These are phyloP conservation scores for Epiperipatus broadwayi DNA, from an alignment of 2,888 invertebrate genomes.

Conservation along the genomic window DNA sequence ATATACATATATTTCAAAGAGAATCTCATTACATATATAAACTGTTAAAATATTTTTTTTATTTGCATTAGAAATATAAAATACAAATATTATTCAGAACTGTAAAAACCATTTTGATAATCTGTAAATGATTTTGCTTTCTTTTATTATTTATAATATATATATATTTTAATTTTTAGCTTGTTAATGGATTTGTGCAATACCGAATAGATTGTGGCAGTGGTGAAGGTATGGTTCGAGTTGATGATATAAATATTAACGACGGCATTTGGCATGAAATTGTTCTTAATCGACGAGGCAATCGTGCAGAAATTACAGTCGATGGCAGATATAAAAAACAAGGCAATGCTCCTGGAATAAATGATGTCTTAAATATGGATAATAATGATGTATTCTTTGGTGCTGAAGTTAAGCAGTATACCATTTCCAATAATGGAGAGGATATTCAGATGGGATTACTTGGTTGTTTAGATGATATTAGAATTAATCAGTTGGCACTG, in stretches of 20 bases:
- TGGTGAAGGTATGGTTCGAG: slow-evolving; percentile 63
- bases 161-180: slow-evolving; percentile 27
- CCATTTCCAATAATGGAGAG: slow-evolving; percentile 32
- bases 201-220: slow-evolving; percentile 81
- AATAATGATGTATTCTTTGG: slow-evolving; percentile 64
- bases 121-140: no score
- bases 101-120: no score
- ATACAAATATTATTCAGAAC: no score
- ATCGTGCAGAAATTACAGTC: slow-evolving; percentile 52
- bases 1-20: no score
- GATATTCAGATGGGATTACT: slow-evolving; percentile 65
- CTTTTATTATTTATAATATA: slow-evolving; percentile 4
- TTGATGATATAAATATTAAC: slow-evolving; percentile 52
- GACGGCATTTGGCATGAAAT: slow-evolving; percentile 66
- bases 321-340: slow-evolving; percentile 53
- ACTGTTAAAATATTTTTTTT: no score
- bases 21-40: no score
- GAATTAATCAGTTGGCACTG: slow-evolving; percentile 50
- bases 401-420: slow-evolving; percentile 41
- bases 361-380: slow-evolving; percentile 63
- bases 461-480: slow-evolving; percentile 74
- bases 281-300: slow-evolving; percentile 56
- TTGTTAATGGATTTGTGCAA: slow-evolving; percentile 62
- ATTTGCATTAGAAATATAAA: no score
- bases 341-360: slow-evolving; percentile 49